phyloP scores from a whole-genome alignment of 2,113 vertebrate species.

The Poeciliopsis turrubarensis region DNA sequence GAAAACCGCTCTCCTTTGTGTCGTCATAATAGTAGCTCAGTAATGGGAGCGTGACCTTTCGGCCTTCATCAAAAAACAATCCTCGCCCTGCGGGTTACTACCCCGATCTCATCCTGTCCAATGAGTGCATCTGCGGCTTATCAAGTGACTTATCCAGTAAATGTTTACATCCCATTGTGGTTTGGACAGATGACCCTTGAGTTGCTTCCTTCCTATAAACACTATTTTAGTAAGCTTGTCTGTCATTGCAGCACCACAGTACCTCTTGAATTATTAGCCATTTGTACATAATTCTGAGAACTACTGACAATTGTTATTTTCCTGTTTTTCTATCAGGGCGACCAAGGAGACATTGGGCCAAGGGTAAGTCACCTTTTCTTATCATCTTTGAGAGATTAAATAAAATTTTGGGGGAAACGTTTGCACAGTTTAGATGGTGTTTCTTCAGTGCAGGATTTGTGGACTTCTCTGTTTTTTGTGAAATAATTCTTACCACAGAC shows the following conservation, averaged over 20 bases:
- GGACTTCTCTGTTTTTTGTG: not conserved
- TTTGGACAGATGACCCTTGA: constrained; percentile 49
- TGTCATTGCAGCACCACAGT: constrained; percentile 31
- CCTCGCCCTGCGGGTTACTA: constrained; percentile 4
- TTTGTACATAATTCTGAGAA: constrained; percentile 24
- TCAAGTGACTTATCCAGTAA: constrained; percentile 35
- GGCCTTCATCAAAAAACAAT: constrained; percentile 26
- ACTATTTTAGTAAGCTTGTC: constrained; percentile 26
- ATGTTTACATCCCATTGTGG: constrained; percentile 38
- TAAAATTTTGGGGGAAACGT: not conserved
- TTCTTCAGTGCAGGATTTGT: constrained; percentile 3
- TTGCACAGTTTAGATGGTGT: not conserved
- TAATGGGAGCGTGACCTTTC: constrained; percentile 38
- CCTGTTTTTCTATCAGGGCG: constrained; percentile 82
- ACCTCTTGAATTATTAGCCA: constrained; percentile 9
- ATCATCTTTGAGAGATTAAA: constrained; percentile 17
- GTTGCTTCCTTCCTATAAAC: constrained; percentile 33
- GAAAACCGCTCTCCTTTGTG: constrained; percentile 48
- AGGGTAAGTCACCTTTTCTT: constrained; percentile 81
- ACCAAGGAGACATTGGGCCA: constrained; percentile 89
- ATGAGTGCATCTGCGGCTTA: constrained; percentile 38
- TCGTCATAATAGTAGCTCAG: constrained; percentile 41
- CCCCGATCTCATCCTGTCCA: constrained; percentile 16
- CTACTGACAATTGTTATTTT: constrained; percentile 57
- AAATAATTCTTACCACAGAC: not conserved